Conservation (phyloP, 2,113 vertebrate genomes). For the Microtus ochrogaster region DNA sequence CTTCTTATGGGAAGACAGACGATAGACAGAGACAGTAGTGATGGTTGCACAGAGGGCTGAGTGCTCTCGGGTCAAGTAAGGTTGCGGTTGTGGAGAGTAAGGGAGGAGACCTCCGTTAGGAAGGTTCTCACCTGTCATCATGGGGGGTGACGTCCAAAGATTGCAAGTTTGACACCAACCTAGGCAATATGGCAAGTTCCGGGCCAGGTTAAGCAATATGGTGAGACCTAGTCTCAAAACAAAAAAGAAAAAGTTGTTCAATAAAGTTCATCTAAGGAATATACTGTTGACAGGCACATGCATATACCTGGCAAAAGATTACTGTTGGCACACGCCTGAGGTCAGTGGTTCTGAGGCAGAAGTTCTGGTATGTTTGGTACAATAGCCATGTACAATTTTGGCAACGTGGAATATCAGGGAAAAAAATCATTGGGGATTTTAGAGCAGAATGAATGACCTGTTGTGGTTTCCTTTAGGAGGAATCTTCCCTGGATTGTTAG, state of each 20-base stretch:
- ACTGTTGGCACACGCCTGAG: not conserved
- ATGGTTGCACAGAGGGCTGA: fast-evolving
- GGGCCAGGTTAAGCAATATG: not conserved
- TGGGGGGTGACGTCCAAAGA: not conserved
- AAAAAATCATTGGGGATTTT: not conserved
- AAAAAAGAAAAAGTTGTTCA: not conserved
- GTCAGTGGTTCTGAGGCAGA: not conserved
- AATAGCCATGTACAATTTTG: not conserved
- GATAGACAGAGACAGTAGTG: not conserved
- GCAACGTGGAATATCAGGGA: not conserved
- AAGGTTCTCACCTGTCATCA: not conserved
- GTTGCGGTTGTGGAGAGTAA: fast-evolving
- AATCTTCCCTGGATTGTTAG: not conserved
- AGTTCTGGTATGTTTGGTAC: not conserved
- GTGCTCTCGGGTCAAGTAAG: not conserved
- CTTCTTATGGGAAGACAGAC: not conserved
- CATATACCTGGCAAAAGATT: not conserved
- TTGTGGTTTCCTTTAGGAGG: not conserved
- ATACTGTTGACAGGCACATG: not conserved
- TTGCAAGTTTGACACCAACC: not conserved
- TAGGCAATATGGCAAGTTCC: not conserved
- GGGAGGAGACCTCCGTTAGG: too few relatives aligned
- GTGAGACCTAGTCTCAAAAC: not conserved
- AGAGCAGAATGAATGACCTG: not conserved
- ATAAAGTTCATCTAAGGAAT: not conserved